Evolutionary conservation across 2,113 vertebrate species (phyloP).

Genomic region (Amphilophus citrinellus): DNA sequence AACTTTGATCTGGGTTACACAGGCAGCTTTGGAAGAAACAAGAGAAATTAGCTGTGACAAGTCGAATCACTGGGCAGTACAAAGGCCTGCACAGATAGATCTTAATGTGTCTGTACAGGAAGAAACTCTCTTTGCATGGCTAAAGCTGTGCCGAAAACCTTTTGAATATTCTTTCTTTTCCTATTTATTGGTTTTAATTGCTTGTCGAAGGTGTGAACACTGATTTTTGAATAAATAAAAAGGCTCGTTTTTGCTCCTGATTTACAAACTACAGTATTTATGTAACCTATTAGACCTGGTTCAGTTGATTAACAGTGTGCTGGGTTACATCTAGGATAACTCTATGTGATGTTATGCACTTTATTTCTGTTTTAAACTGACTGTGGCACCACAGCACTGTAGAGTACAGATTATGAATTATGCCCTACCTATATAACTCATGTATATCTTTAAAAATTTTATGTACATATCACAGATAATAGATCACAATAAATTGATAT

Average conservation of each 20-base stretch:
- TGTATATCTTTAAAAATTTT: too few species aligned
- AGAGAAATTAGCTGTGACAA: constrained; percentile 91
- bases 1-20: constrained; percentile 4
- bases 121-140: constrained; percentile 93
- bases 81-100: constrained; percentile 88
- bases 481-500: neutral
- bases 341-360: neutral
- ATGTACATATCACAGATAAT: neutral
- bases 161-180: neutral
- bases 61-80: constrained; percentile 88
- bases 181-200: too few species aligned
- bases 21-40: constrained; percentile 89
- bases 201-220: neutral
- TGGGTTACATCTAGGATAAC: neutral
- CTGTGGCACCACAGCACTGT: neutral
- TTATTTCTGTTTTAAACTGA: neutral
- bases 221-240: neutral
- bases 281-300: neutral
- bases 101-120: constrained; percentile 90
- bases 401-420: neutral
- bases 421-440: neutral
- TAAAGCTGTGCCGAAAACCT: constrained; percentile 49
- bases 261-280: neutral
- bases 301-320: neutral
- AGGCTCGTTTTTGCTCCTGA: neutral